These are phyloP conservation scores for Metalampra italica DNA, from an alignment of 2,888 invertebrate genomes.

Conservation along the genomic window DNA sequence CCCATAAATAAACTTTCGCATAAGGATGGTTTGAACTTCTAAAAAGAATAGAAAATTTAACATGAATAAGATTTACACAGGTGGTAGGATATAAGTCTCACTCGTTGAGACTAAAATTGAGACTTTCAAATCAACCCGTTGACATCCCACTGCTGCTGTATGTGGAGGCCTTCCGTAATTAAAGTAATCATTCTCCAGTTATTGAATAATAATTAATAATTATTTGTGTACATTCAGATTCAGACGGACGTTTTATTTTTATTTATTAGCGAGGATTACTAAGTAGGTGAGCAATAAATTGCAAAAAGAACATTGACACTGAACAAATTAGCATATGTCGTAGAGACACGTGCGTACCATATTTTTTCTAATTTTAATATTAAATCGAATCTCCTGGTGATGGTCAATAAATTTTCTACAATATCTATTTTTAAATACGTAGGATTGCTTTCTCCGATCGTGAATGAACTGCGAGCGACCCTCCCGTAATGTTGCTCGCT, in stretches of 20 bases:
- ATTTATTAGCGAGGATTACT: neutral
- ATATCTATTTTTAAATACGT: conserved; percentile 74
- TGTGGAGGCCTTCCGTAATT: too few species aligned
- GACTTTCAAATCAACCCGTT: too few species aligned
- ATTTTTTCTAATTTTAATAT: conserved; percentile 67
- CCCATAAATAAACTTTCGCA: too few species aligned
- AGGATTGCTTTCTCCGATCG: conserved; percentile 72
- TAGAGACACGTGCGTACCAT: conserved; percentile 56
- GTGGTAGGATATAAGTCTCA: too few species aligned
- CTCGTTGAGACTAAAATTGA: too few species aligned
- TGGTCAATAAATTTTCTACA: conserved; percentile 71
- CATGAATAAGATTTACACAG: too few species aligned
- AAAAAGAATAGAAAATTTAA: too few species aligned
- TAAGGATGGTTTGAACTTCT: too few species aligned
- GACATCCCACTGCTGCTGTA: too few species aligned
- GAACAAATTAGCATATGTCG: conserved; percentile 34
- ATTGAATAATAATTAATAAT: too few species aligned
- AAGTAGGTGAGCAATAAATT: neutral
- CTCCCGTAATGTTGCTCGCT: conserved; percentile 64
- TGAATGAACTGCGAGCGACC: conserved; percentile 73
- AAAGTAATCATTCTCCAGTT: too few species aligned
- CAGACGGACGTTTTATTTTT: neutral
- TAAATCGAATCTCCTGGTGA: conserved; percentile 70
- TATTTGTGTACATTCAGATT: too few species aligned
- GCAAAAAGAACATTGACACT: neutral